Base-by-base conservation (phyloP, 2,113 vertebrate genomes). In the Pachyramphus minor region DNA sequence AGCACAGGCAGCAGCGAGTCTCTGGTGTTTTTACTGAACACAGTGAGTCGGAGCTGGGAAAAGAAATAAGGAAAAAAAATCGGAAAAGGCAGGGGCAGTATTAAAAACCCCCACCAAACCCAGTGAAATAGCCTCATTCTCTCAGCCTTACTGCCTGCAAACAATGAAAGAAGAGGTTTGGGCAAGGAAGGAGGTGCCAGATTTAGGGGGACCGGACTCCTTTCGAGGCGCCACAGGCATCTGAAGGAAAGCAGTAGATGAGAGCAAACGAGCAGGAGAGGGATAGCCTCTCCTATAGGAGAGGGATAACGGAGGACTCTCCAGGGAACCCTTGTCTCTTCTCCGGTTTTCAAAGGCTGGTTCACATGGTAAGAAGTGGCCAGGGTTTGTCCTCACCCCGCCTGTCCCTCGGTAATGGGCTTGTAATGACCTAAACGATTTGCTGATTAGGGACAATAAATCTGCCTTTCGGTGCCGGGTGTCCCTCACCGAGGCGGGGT, bases 391-490 rank as follows among this genome's bases (percentile, higher is more conserved):
- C 87, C 87, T 94, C 87, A 95, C 97, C 94, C 96, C 53, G 83
- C 97, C 98, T 96, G 98, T 98, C 98, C 98, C 95, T 98, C 95
- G 66, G 97, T 98, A 99, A 99, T 98, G 98, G 98, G 98, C 97
- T 98, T 98, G 98, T 98, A 98, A 99, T 98, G 98, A 99, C 97
- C 98, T 98, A 98, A 99, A 98, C 98, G 98, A 98, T 98, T 98
- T 98, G 98, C 98, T 99, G 98, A 99, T 98, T 98, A 98, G 93
- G 97, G 97, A 99, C 98, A 99, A 99, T 99, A 98, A 98, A 99
- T 98, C 98, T 98, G 98, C 98, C 98, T 98, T 98, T 98, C 98
- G 91, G 93, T 96, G 50, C 42, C 52, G 74, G 69, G 50, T 84
- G 81, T 84, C 84, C 63, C 73, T 63, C 45, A 5, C 49, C 6